Conservation (phyloP, 2,888 invertebrate species). For the Dryocosmus kuriphilus region DNA sequence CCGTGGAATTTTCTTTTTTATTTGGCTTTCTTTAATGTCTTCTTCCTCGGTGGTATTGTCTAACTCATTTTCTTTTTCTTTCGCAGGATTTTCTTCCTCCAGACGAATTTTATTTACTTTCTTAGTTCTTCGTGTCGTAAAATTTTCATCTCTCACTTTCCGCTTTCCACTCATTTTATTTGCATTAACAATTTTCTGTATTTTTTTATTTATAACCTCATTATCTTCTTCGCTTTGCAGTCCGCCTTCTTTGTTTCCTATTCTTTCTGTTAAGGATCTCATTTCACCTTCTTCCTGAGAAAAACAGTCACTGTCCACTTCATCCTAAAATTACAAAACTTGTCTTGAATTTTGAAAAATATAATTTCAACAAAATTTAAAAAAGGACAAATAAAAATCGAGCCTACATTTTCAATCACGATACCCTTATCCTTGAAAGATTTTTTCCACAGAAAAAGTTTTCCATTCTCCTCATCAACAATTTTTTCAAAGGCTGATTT, state of each 20-base stretch:
- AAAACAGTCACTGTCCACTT: neutral
- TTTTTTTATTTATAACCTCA: neutral
- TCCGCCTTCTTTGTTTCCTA: neutral
- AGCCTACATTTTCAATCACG: neutral
- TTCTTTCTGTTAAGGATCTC: neutral
- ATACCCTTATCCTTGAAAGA: neutral
- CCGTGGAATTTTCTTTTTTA: neutral
- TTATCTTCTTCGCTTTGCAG: neutral
- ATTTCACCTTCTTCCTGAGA: neutral
- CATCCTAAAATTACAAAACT: neutral
- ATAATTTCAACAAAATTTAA: too few species aligned
- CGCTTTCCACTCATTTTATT: neutral
- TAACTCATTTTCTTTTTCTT: neutral
- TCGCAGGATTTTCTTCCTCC: neutral
- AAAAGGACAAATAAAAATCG: too few species aligned
- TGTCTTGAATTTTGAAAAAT: neutral
- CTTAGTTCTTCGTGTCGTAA: neutral
- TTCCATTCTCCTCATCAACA: neutral
- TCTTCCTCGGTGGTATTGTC: too few species aligned
- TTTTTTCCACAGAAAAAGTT: slow-evolving; percentile 4
- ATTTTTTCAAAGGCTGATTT: slow-evolving; percentile 36
- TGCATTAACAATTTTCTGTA: neutral
- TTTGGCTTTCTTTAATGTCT: neutral
- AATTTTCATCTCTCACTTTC: neutral
- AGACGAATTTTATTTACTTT: neutral